phyloP scores from a whole-genome alignment of 1,140 invertebrate genomes.

The Saxidomus purpurata region DNA sequence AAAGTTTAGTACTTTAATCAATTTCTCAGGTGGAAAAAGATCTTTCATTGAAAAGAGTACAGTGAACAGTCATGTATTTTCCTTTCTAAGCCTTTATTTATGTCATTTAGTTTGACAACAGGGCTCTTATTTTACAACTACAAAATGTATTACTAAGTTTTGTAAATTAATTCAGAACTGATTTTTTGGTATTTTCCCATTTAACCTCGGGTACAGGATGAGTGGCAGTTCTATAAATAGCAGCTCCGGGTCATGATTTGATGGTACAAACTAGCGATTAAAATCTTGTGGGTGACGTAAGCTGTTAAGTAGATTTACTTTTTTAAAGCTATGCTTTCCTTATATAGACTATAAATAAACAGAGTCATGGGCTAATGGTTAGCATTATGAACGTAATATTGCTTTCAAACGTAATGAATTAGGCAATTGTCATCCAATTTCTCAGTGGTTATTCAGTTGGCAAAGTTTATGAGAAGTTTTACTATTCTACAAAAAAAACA shows the following conservation, averaged over 20 bases:
- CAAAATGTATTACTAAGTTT: too few species aligned
- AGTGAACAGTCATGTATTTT: too few species aligned
- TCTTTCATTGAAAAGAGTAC: too few species aligned
- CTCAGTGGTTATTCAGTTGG: neutral
- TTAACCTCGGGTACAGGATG: neutral
- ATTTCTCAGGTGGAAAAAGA: too few species aligned
- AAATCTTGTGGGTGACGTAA: neutral
- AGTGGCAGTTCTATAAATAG: neutral
- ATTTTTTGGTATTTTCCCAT: too few species aligned
- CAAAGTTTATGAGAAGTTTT: neutral
- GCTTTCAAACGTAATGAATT: neutral
- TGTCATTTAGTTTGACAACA: too few species aligned
- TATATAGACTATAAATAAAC: neutral
- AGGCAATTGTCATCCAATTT: neutral
- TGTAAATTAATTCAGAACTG: too few species aligned
- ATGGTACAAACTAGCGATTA: neutral
- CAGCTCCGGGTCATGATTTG: neutral
- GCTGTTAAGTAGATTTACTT: neutral
- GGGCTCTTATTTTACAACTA: too few species aligned
- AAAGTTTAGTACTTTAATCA: too few species aligned
- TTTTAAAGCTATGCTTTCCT: neutral
- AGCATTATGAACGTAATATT: neutral
- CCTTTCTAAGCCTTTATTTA: too few species aligned
- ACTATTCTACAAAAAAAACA: neutral
- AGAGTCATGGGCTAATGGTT: neutral